These are phyloP conservation scores for Karalla daura DNA, from an alignment of 2,797 vertebrate genomes.

Conservation along the genomic window DNA sequence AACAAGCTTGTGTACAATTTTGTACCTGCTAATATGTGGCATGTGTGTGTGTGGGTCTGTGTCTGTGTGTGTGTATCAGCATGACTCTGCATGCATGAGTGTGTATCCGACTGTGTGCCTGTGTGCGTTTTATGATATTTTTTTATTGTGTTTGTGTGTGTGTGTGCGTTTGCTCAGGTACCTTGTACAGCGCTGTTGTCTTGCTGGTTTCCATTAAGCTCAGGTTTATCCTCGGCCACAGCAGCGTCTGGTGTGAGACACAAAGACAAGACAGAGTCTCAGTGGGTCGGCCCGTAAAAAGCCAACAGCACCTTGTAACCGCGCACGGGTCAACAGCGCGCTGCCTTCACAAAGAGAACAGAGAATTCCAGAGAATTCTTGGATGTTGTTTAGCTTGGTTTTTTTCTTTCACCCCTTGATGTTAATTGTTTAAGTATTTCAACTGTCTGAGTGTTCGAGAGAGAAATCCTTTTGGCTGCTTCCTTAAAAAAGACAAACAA, in stretches of 20 bases:
- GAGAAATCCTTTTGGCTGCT: neutral
- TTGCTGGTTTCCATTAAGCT: slow-evolving; percentile 89
- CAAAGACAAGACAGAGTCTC: slow-evolving; percentile 64
- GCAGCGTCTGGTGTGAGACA: slow-evolving; percentile 84
- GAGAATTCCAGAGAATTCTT: neutral
- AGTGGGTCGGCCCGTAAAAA: slow-evolving; percentile 62
- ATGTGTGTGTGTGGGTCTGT: slow-evolving; percentile 29
- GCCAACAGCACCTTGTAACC: too few relatives aligned
- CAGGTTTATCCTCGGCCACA: slow-evolving; percentile 89
- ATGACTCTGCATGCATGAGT: slow-evolving; percentile 19
- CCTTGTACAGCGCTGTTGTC: slow-evolving; percentile 92
- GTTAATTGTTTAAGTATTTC: neutral
- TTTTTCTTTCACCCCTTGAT: neutral
- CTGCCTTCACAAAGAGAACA: slow-evolving; percentile 10
- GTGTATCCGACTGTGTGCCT: slow-evolving; percentile 5
- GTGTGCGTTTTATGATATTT: slow-evolving; percentile 16
- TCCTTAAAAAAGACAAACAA: too few relatives aligned
- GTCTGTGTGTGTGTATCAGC: slow-evolving; percentile 33
- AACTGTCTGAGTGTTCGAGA: neutral
- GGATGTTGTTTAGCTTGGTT: neutral
- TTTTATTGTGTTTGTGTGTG: slow-evolving; percentile 9
- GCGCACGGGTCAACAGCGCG: too few relatives aligned
- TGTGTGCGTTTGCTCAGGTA: slow-evolving; percentile 57
- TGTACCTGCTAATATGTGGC: slow-evolving; percentile 30
- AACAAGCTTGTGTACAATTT: neutral